Conservation (phyloP, 2,113 vertebrate species). For the Scortum barcoo region DNA sequence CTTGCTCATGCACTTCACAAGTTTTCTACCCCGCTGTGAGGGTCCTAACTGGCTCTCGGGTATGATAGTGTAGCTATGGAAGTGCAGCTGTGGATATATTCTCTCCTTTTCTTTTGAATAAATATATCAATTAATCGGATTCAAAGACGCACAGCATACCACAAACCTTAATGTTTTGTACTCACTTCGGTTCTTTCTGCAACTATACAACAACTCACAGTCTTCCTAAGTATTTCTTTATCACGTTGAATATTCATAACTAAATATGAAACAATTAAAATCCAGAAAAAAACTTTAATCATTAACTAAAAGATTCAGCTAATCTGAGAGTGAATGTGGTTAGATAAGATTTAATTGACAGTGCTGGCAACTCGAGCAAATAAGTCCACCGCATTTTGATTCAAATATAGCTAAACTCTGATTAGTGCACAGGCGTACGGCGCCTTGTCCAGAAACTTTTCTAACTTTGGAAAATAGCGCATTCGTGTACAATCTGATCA, state of each 20-base stretch:
- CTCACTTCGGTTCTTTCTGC: neutral
- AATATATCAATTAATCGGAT: neutral
- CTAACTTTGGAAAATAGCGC: neutral
- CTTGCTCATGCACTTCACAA: constrained; percentile 6
- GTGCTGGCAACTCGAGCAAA: neutral
- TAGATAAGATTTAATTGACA: neutral
- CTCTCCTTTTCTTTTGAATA: neutral
- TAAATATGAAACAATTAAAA: constrained; percentile 8
- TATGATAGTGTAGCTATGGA: too few relatives aligned
- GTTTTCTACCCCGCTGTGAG: neutral
- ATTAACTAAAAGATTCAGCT: neutral
- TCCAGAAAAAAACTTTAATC: neutral
- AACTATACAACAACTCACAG: neutral
- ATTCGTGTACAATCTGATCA: neutral
- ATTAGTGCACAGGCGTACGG: neutral
- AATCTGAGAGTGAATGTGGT: neutral
- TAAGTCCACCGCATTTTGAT: neutral
- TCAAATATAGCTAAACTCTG: neutral
- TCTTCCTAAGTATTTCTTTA: neutral
- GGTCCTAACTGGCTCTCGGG: neutral
- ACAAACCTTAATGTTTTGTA: neutral
- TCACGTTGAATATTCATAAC: neutral
- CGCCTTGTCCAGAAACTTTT: neutral
- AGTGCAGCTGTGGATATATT: constrained; percentile 2
- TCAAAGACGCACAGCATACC: neutral